Conservation (phyloP, 2,888 invertebrate genomes). For the Parascotia fuliginaria region DNA sequence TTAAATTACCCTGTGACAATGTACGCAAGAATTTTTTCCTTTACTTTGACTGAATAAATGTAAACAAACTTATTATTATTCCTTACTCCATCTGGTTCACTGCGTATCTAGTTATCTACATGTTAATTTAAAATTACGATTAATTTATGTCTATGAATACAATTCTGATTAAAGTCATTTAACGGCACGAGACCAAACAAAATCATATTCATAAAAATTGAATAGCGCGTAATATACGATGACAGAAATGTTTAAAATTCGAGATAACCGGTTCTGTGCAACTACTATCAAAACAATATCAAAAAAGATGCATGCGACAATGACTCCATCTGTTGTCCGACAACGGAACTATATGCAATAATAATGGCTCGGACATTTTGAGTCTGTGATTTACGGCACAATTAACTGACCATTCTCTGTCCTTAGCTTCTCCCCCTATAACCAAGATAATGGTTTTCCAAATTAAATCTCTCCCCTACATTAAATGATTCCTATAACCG, state of each 20-base stretch:
- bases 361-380: constrained; percentile 50
- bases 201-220: constrained; percentile 54
- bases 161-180: constrained; percentile 52
- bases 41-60: not conserved
- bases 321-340: constrained; percentile 72
- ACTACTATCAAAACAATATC: constrained; percentile 50
- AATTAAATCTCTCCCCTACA: constrained; percentile 69
- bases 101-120: no score
- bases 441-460: constrained; percentile 65
- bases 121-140: constrained; percentile 9
- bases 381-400: constrained; percentile 76
- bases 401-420: constrained; percentile 81
- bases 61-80: no score
- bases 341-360: constrained; percentile 53
- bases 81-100: no score
- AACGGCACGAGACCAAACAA: constrained; percentile 61
- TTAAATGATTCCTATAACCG: constrained; percentile 55
- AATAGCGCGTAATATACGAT: constrained; percentile 59
- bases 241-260: constrained; percentile 51
- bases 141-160: constrained; percentile 19
- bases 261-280: constrained; percentile 60
- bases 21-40: constrained; percentile 7
- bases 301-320: constrained; percentile 60
- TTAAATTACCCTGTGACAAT: constrained; percentile 19
- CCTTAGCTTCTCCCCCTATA: constrained; percentile 41